Percentiles rank a stretch among this genome's conserved stretches.
These are phyloP conservation scores for Gambusia holbrooki DNA, from an alignment of 2,113 vertebrate genomes.

Conservation along the genomic window DNA sequence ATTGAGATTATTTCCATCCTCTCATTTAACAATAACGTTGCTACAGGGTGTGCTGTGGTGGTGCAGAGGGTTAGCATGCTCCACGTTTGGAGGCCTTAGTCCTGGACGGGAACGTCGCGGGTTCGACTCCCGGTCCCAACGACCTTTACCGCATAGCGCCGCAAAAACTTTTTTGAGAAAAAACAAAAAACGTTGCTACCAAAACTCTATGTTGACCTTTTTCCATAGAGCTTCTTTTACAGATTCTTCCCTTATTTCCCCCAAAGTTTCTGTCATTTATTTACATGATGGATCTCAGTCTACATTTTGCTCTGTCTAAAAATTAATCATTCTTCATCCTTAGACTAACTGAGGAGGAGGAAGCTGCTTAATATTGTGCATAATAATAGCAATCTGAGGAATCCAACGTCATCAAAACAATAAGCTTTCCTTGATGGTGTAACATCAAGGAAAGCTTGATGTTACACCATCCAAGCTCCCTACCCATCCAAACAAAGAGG, in stretches of 20 bases:
- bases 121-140: no score
- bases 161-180: no score
- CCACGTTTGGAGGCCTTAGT: no score
- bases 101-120: no score
- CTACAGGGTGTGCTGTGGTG: no score
- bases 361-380: conserved; percentile 27
- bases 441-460: no score
- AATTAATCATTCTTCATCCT: not conserved
- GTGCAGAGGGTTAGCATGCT: no score
- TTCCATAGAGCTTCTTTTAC: not conserved
- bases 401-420: conserved; percentile 59
- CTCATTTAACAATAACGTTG: not conserved
- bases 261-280: not conserved
- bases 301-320: not conserved
- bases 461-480: no score
- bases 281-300: not conserved
- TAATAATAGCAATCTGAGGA: not conserved
- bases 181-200: no score
- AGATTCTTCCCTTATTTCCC: not conserved
- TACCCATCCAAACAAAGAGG: conserved; percentile 67
- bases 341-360: not conserved
- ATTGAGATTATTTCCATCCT: not conserved
- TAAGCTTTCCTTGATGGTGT: conserved; percentile 48
- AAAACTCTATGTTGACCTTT: not conserved
- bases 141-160: no score